Evolutionary conservation across 1,140 invertebrate species (phyloP).

Genomic region (Hermetia illucens): DNA sequence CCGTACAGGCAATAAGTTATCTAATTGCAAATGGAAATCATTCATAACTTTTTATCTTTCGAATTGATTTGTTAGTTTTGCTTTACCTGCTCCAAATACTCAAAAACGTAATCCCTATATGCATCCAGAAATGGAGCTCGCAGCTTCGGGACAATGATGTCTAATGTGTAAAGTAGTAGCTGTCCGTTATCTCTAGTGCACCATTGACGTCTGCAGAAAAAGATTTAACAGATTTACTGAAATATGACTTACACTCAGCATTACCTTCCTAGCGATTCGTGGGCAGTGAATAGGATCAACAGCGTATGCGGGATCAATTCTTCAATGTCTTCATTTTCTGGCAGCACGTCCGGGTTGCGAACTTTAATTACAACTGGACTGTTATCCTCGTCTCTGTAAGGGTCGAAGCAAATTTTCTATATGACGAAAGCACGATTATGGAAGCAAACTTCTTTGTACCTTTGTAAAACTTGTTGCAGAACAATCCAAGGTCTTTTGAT

Average conservation of each 20-base stretch:
- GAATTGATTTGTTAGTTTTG: too few relatives aligned
- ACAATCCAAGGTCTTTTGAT: slow-evolving; percentile 67
- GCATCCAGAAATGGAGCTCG: slow-evolving; percentile 37
- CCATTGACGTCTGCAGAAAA: slow-evolving; percentile 38
- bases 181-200: slow-evolving; percentile 61
- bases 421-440: too few relatives aligned
- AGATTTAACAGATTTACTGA: neutral
- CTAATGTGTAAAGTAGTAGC: slow-evolving; percentile 60
- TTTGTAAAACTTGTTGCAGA: slow-evolving; percentile 58
- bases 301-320: slow-evolving; percentile 59
- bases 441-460: too few relatives aligned
- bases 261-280: slow-evolving; percentile 66
- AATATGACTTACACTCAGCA: slow-evolving; percentile 2
- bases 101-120: slow-evolving; percentile 12
- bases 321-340: slow-evolving; percentile 28
- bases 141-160: slow-evolving; percentile 52
- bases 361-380: slow-evolving; percentile 9
- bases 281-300: slow-evolving; percentile 62
- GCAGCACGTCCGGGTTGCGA: neutral
- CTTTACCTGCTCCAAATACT: slow-evolving; percentile 72
- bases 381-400: slow-evolving; percentile 30
- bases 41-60: slow-evolving; percentile 42
- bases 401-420: neutral
- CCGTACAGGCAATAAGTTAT: slow-evolving; percentile 79
- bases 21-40: slow-evolving; percentile 69